Evolutionary conservation across 2,797 vertebrate species (phyloP).

Genomic region (Rhinatrema bivittatum): DNA sequence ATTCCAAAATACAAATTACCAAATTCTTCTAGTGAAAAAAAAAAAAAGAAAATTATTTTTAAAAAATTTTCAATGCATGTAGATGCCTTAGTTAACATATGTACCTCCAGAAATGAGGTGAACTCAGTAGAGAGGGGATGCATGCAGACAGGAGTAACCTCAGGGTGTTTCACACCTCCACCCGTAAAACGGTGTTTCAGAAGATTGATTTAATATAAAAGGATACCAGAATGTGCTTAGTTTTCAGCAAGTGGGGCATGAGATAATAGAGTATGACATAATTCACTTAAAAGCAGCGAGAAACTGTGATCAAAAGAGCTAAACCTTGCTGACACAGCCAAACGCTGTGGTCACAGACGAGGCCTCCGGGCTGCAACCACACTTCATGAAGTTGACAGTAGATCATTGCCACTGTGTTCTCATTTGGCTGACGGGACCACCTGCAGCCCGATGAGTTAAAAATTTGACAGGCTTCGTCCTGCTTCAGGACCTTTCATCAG

Average conservation of each 20-base stretch:
- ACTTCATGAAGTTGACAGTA: slow-evolving; percentile 20
- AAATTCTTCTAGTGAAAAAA: too few relatives aligned
- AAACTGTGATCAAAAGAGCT: not conserved
- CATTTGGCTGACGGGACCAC: slow-evolving; percentile 39
- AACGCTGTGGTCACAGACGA: slow-evolving; percentile 5
- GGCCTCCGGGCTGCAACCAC: slow-evolving; percentile 26
- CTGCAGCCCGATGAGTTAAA: slow-evolving; percentile 14
- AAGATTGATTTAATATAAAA: too few relatives aligned
- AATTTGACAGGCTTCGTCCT: slow-evolving; percentile 10
- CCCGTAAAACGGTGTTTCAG: too few relatives aligned
- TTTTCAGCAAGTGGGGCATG: not conserved
- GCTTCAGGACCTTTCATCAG: slow-evolving; percentile 8
- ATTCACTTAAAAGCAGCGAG: not conserved
- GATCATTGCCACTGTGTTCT: slow-evolving; percentile 20
- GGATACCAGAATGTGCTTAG: not conserved
- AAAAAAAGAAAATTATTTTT: too few relatives aligned
- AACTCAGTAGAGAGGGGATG: too few relatives aligned
- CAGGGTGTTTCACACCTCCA: too few relatives aligned
- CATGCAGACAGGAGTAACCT: too few relatives aligned
- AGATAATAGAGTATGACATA: not conserved
- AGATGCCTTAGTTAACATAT: too few relatives aligned
- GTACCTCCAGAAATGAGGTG: too few relatives aligned
- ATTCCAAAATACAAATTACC: too few relatives aligned
- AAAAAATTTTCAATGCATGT: too few relatives aligned
- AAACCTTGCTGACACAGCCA: slow-evolving; percentile 40